A percentile compares a stretch with the other conserved stretches of the same genome.
phyloP scores from a whole-genome alignment of 2,797 vertebrate species.

The Distichodus sexfasciatus region DNA sequence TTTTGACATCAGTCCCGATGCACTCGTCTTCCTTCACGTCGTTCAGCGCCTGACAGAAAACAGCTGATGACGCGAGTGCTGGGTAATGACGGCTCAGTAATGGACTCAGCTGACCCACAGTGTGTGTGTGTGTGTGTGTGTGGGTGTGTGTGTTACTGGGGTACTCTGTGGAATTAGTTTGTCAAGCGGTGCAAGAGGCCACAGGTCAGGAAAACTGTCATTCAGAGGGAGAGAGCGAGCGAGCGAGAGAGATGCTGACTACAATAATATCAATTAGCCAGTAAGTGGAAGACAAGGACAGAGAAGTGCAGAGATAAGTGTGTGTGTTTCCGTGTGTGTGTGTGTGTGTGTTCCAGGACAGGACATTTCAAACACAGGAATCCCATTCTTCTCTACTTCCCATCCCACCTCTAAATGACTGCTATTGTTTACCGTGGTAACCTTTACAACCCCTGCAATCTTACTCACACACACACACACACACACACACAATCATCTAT shows the following conservation, averaged over 20 bases:
- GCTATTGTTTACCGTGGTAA: slow-evolving; percentile 37
- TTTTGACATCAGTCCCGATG: too few species aligned
- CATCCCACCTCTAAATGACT: slow-evolving; percentile 38
- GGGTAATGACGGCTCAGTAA: too few species aligned
- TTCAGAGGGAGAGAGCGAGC: slow-evolving; percentile 1
- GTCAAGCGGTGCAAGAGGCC: neutral
- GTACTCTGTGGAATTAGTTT: neutral
- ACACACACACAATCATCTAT: slow-evolving; percentile 9
- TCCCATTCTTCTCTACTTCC: slow-evolving; percentile 21
- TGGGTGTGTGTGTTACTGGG: neutral
- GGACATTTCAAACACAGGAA: too few species aligned
- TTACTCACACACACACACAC: neutral
- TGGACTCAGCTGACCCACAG: too few species aligned
- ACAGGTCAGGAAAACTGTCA: slow-evolving; percentile 3
- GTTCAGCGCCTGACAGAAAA: too few species aligned
- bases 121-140: neutral
- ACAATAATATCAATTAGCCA: slow-evolving; percentile 2
- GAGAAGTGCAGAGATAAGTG: slow-evolving; percentile 4
- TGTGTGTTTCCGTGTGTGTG: slow-evolving; percentile 9
- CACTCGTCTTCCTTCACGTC: too few species aligned
- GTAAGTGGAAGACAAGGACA: neutral
- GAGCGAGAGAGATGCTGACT: slow-evolving; percentile 1
- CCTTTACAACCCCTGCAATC: slow-evolving; percentile 18
- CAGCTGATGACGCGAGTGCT: too few species aligned
- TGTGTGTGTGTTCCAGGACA: slow-evolving; percentile 22